phyloP scores from a whole-genome alignment of 2,888 invertebrate genomes.

The Lycia hirtaria region DNA sequence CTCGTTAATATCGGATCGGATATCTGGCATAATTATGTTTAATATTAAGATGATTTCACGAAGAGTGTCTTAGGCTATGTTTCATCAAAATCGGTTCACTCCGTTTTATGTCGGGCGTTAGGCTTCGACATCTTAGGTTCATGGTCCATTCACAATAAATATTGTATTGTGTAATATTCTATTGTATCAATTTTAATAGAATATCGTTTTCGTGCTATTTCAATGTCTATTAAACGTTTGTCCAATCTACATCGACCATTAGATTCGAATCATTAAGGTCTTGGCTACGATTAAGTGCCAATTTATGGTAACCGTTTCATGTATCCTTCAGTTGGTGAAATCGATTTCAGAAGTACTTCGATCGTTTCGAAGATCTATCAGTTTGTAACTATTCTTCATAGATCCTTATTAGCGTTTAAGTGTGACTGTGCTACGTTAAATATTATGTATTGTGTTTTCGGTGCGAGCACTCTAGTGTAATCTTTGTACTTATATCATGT shows the following conservation, averaged over 20 bases:
- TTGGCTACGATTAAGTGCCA: slow-evolving; percentile 29
- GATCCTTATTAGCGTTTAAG: slow-evolving; percentile 10
- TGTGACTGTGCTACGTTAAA: slow-evolving; percentile 11
- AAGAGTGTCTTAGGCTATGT: no score
- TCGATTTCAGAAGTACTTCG: slow-evolving; percentile 16
- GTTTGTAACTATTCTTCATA: slow-evolving; percentile 22
- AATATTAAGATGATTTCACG: no score
- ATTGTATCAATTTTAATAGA: slow-evolving; percentile 4
- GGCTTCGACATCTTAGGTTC: no score
- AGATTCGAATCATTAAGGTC: slow-evolving; percentile 25
- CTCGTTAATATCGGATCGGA: no score
- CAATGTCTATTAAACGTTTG: slow-evolving; percentile 19
- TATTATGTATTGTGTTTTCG: slow-evolving; percentile 14
- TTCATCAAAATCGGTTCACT: background rate
- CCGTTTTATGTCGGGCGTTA: no score
- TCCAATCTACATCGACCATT: slow-evolving; percentile 16
- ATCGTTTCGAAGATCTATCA: slow-evolving; percentile 16
- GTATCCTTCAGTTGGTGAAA: slow-evolving; percentile 32
- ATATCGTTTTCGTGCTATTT: slow-evolving; percentile 10
- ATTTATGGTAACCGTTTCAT: slow-evolving; percentile 30
- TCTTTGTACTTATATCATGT: slow-evolving; percentile 8
- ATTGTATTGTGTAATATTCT: no score
- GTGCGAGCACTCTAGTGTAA: slow-evolving; percentile 1
- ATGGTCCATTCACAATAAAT: slow-evolving; percentile 2
- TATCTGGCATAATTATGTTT: no score